These are phyloP conservation scores for Rhadinocentrus ornatus DNA, from an alignment of 2,797 vertebrate genomes.

Conservation along the genomic window DNA sequence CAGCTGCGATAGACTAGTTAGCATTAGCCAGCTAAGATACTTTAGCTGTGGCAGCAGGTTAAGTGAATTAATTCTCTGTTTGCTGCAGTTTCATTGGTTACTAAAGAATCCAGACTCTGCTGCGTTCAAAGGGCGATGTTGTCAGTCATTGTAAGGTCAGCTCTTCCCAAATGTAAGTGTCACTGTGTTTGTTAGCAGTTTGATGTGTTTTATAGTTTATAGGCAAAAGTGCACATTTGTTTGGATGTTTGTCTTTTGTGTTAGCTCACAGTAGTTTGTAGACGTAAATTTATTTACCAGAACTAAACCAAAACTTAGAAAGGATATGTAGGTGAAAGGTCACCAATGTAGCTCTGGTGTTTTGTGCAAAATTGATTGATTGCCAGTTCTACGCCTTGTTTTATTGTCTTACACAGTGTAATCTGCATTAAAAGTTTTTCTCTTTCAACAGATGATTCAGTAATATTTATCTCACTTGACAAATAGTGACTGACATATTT, in stretches of 20 bases:
- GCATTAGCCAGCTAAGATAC: not conserved
- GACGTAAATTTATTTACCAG: not conserved
- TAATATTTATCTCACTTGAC: no score
- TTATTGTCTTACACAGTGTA: not conserved
- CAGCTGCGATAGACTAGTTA: not conserved
- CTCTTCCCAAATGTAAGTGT: slow-evolving; percentile 70
- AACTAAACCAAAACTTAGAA: not conserved
- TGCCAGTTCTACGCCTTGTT: not conserved
- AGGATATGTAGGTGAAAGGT: slow-evolving; percentile 53
- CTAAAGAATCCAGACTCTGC: not conserved
- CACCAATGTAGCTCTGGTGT: not conserved
- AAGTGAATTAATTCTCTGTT: not conserved
- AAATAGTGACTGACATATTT: not conserved
- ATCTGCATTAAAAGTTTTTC: not conserved
- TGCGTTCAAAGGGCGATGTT: slow-evolving; percentile 60
- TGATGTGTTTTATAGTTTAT: not conserved
- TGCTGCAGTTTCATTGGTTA: not conserved
- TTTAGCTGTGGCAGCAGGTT: not conserved
- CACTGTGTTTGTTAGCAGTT: not conserved
- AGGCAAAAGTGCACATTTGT: fast-evolving
- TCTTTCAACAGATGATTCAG: not conserved
- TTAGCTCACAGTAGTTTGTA: not conserved
- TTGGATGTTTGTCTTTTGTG: fast-evolving
- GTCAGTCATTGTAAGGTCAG: slow-evolving; percentile 53
- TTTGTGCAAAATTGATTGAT: not conserved